Conservation (phyloP, 2,888 invertebrate genomes). For the Gymnosoma rotundatum region DNA sequence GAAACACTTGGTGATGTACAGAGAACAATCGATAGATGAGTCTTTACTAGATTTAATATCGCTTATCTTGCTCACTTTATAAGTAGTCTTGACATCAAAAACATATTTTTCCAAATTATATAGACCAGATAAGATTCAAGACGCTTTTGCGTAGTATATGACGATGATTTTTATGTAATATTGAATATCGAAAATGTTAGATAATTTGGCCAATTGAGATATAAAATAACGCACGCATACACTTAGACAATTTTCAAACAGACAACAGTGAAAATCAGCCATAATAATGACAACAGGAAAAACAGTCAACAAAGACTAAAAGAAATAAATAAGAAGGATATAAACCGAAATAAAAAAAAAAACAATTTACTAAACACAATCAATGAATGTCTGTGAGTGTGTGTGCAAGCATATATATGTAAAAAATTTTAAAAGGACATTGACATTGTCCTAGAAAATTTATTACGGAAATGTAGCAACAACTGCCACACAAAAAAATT, state of each 20-base stretch:
- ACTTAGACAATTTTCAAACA: slow-evolving; percentile 16
- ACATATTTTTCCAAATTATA: no score
- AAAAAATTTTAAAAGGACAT: slow-evolving; percentile 60
- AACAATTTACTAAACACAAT: background rate
- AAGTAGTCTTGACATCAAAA: no score
- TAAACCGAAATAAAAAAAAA: slow-evolving; percentile 12
- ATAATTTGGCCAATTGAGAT: no score
- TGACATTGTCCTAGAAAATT: slow-evolving; percentile 71
- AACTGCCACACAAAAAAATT: background rate
- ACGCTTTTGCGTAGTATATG: no score
- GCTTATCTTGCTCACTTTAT: no score
- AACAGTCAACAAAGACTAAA: slow-evolving; percentile 38
- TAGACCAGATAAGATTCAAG: no score
- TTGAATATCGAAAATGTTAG: no score
- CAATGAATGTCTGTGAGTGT: background rate
- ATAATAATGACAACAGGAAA: slow-evolving; percentile 14
- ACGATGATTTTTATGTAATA: no score
- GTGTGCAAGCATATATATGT: background rate
- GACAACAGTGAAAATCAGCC: slow-evolving; percentile 16
- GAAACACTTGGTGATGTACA: no score
- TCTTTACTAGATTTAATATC: no score
- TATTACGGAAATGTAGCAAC: slow-evolving; percentile 34
- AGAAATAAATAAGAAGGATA: slow-evolving; percentile 60
- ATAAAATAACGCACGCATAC: background rate
- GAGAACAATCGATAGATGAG: no score